Evolutionary conservation across 2,888 invertebrate genomes (phyloP), one percentile per base, ranked within the genome.

Genomic region (Oasisia sp.): DNA sequence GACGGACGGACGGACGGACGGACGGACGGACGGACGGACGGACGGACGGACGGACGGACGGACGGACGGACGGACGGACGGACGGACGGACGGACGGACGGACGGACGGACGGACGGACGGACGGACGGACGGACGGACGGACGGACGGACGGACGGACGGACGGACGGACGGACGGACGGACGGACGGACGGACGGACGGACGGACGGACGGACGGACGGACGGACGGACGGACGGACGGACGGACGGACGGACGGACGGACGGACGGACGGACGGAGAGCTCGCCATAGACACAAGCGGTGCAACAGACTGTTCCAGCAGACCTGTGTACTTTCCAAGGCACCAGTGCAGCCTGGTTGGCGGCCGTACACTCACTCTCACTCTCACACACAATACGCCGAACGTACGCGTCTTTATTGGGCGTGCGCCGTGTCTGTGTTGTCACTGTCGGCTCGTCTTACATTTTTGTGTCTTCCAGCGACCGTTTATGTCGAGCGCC

Each of bases 391-490:
- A 74, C 74, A 74, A 74, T 74, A 74, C 74, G 19, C 74, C 74
- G 74, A 74, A 74, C 74, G 74, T 74, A 74, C 27, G 74, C 74
- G 74, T 74, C 74, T 74, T 74, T 74, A 74, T 74, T 74, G 74
- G 74, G 74, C 74, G 74, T 74, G 74, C 74, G 74, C n/a, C 27
- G 74, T 74, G 74, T 74, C 74, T 74, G 74, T 19, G 74, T 74
- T 74, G 74, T 74, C 74, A 74, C 74, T 74, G 74, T 74, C 74
- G 74, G 74, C 74, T 74, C 74, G 74, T 74, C 74, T 74, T 74
- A 74, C 74, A 74, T 74, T 27, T 74, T 74, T 74, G 74, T 74
- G 74, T 74, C 74, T 74, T n/a, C 74, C 74, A 27, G 74, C 74
- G 74, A 5, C 74, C 27, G 74, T 74, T 74, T 74, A 74, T 74